phyloP scores from a whole-genome alignment of 1,140 invertebrate species.

The Belonocnema kinseyi region DNA sequence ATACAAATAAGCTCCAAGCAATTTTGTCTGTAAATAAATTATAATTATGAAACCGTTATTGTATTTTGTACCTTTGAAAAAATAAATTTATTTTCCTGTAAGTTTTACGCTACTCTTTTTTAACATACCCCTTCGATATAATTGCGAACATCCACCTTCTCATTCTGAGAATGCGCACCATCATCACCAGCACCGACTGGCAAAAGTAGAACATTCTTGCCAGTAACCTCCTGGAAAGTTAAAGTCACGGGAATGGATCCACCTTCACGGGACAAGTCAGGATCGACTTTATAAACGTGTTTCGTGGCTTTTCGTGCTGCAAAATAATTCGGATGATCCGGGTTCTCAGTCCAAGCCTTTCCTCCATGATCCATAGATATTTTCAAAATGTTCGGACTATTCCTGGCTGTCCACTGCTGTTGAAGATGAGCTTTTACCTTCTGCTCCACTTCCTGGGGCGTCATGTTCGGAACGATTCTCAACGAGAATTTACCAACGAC shows the following conservation, averaged over 20 bases:
- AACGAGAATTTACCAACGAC: slow-evolving; percentile 98
- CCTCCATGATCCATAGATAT: slow-evolving; percentile 88
- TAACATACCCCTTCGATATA: slow-evolving; percentile 94
- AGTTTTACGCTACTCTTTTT: not conserved
- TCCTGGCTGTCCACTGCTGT: slow-evolving; percentile 81
- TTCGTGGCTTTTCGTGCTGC: slow-evolving; percentile 92
- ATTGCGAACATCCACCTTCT: slow-evolving; percentile 94
- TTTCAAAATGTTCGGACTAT: slow-evolving; percentile 91
- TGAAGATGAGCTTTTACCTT: slow-evolving; percentile 86
- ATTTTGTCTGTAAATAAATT: slow-evolving; percentile 84
- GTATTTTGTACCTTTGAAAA: slow-evolving; percentile 9
- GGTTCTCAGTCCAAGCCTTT: slow-evolving; percentile 93
- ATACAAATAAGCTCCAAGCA: slow-evolving; percentile 89
- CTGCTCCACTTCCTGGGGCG: slow-evolving; percentile 85
- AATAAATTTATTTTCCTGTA: not conserved
- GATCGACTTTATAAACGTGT: slow-evolving; percentile 93
- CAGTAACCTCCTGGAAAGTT: slow-evolving; percentile 91
- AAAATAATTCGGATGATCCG: slow-evolving; percentile 92
- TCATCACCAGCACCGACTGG: slow-evolving; percentile 95
- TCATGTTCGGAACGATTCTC: slow-evolving; percentile 94
- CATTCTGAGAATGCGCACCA: slow-evolving; percentile 98
- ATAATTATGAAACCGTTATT: slow-evolving; percentile 28
- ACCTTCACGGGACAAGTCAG: slow-evolving; percentile 96
- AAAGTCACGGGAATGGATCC: slow-evolving; percentile 97
- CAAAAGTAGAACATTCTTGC: slow-evolving; percentile 94